Base-by-base conservation (phyloP, 2,797 vertebrate species). In the Pampus argenteus region DNA sequence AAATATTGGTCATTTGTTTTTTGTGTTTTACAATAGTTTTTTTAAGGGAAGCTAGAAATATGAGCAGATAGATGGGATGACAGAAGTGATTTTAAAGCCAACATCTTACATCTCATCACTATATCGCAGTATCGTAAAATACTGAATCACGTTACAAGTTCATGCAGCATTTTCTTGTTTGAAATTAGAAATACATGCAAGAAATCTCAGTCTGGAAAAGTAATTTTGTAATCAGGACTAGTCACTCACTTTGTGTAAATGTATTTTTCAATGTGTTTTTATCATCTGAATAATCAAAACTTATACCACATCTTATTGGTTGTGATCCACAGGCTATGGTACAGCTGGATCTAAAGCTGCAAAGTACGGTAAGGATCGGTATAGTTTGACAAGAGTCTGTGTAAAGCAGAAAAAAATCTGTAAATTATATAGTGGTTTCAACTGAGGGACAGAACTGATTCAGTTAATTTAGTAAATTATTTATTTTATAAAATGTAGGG, bases 331-430 rank as follows among this genome's bases (percentile, higher is more conserved):
- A 91, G 88, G 83, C 11, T 85, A 76, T 2, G 89, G 84, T 9
- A 91, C 81, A 20, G 75, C 91, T 70, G 93, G 91, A 87, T 94
- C 91, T 75, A 96, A 96, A 84, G 91, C 92, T 82, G 90, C 94
- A 26, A 96, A 95, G 86, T 95, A 94, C 0, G 93, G 94, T 94
- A 92, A 5, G 87, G 49, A 67, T 26, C 8, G 9, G 28, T 67
- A 44, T 49, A 58, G 0, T 78, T 58, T 76, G 6, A 66, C 10
- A 7, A 51, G n/a, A 31, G 17, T 57, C 4, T 63, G 8, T 62
- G 28, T 48, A 4, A 47, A 67, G 17, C 2, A 18, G 17, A 64
- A 20, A 23, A 67, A 40, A 5, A 40, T 49, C 1, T 62, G 23
- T 23, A 1, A 34, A 47, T 26, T 6, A 50, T 38, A 10, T 0